phyloP scores from a whole-genome alignment of 2,888 invertebrate species.

The Acanthosepion lycidas region DNA sequence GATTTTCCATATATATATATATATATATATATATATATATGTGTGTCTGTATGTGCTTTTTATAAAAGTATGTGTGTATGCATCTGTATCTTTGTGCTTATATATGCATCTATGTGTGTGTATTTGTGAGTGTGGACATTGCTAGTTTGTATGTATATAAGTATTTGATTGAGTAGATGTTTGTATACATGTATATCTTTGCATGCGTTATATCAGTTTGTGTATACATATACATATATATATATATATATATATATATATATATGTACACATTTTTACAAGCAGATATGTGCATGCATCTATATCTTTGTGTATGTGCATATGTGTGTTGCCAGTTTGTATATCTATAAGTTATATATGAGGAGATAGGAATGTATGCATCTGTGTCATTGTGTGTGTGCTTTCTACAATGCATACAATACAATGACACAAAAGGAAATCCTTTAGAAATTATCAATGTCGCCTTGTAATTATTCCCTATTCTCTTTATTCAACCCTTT shows the following conservation, averaged over 20 bases:
- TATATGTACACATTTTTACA: neutral
- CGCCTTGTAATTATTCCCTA: neutral
- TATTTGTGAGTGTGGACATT: too few relatives aligned
- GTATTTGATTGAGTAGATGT: too few relatives aligned
- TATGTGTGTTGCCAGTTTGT: neutral
- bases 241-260: neutral
- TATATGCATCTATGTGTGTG: too few relatives aligned
- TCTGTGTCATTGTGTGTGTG: neutral
- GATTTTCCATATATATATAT: too few relatives aligned
- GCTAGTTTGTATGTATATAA: too few relatives aligned
- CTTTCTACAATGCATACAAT: neutral
- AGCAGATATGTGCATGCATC: neutral
- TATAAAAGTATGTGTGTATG: too few relatives aligned
- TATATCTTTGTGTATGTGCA: neutral
- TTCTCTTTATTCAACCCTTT: neutral
- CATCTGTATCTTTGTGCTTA: too few relatives aligned
- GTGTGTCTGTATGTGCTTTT: too few relatives aligned
- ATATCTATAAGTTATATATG: neutral
- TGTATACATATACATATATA: neutral
- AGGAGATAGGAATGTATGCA: neutral
- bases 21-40: too few relatives aligned
- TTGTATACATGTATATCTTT: too few relatives aligned
- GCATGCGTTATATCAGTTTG: neutral
- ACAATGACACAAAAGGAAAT: neutral
- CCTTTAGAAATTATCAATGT: constrained; percentile 14